A percentile compares a stretch with the other conserved stretches of the same genome.
phyloP scores from a whole-genome alignment of 2,888 invertebrate species.

The Oxystoma pomonae region DNA sequence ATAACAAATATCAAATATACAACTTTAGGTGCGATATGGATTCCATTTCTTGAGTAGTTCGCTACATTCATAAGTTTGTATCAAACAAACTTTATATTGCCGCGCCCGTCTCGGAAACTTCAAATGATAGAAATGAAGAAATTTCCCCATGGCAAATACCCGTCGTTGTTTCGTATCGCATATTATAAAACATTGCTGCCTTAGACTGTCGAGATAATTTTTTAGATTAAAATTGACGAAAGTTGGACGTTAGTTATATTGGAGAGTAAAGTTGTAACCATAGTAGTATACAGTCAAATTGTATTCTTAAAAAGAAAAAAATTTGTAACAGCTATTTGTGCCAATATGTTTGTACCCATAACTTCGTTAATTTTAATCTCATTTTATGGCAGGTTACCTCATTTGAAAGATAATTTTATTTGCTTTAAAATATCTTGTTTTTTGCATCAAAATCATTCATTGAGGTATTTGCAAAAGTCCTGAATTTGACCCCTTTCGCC shows the following conservation, averaged over 20 bases:
- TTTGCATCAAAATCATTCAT: too few relatives aligned
- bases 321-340: too few relatives aligned
- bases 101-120: slow-evolving; percentile 32
- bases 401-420: too few relatives aligned
- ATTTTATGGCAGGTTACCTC: too few relatives aligned
- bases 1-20: slow-evolving; percentile 43
- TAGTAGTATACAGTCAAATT: too few relatives aligned
- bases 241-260: neutral
- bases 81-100: slow-evolving; percentile 45
- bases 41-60: slow-evolving; percentile 39
- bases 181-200: neutral
- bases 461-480: too few relatives aligned
- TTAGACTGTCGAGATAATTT: neutral
- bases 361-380: too few relatives aligned
- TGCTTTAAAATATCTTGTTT: too few relatives aligned
- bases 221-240: neutral
- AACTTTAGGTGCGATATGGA: slow-evolving; percentile 42
- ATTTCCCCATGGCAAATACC: slow-evolving; percentile 14
- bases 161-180: neutral
- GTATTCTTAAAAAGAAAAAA: too few relatives aligned
- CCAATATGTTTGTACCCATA: too few relatives aligned
- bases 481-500: too few relatives aligned
- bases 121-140: slow-evolving; percentile 33
- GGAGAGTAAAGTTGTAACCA: too few relatives aligned
- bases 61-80: slow-evolving; percentile 43